Percentiles rank a stretch among this genome's conserved stretches.
phyloP scores from a whole-genome alignment of 2,797 vertebrate species.

The Leptodactylus fallax region DNA sequence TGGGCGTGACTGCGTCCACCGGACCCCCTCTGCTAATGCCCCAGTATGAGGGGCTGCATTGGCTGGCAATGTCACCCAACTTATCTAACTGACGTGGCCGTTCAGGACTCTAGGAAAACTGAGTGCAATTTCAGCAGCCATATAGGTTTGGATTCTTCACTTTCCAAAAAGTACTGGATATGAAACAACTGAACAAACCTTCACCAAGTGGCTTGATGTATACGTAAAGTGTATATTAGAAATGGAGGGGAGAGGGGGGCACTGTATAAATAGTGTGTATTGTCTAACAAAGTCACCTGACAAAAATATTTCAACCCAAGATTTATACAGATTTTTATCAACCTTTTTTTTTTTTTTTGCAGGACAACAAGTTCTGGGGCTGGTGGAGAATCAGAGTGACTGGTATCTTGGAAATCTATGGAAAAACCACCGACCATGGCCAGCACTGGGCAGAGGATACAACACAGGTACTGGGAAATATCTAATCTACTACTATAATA shows the following conservation, averaged over 20 bases:
- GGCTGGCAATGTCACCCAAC: too few species aligned
- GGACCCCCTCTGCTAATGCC: too few species aligned
- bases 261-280: too few species aligned
- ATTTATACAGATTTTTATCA: not conserved
- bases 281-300: not conserved
- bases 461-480: slow-evolving; percentile 85
- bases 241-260: too few species aligned
- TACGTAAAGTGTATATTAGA: too few species aligned
- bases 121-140: not conserved
- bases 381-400: slow-evolving; percentile 98
- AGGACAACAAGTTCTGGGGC: slow-evolving; percentile 94
- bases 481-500: not conserved
- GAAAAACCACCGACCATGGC: slow-evolving; percentile 99
- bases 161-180: too few species aligned
- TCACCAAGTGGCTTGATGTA: too few species aligned
- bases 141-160: not conserved
- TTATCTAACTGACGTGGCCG: too few species aligned
- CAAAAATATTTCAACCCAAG: not conserved
- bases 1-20: too few species aligned
- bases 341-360: slow-evolving; percentile 35
- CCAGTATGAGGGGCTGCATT: too few species aligned
- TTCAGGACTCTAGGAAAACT: not conserved
- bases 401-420: slow-evolving; percentile 98
- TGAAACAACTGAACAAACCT: too few species aligned
- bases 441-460: slow-evolving; percentile 92